Conservation (phyloP, 1,140 invertebrate genomes). For the Cryptotermes secundus region DNA sequence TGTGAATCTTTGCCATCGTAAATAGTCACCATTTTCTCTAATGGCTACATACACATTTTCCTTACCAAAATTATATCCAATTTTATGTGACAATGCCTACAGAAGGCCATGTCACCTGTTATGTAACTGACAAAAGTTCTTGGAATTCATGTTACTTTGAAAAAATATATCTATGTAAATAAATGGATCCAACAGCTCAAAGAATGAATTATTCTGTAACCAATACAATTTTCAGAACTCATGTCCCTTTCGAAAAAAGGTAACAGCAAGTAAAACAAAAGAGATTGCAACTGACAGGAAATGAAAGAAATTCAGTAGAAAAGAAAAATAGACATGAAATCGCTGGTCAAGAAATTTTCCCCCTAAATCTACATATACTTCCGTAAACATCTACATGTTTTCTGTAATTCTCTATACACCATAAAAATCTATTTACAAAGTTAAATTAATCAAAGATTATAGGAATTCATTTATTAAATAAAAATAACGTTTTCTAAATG, state of each 20-base stretch:
- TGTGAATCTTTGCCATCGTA: too few species aligned
- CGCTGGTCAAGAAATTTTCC: background rate
- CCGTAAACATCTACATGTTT: background rate
- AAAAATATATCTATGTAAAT: too few species aligned
- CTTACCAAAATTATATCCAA: too few species aligned
- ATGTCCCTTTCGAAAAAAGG: background rate
- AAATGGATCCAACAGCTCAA: too few species aligned
- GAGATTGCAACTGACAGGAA: background rate
- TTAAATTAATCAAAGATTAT: background rate
- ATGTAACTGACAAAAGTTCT: too few species aligned
- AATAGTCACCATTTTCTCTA: too few species aligned
- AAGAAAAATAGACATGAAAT: background rate
- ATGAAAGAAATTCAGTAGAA: background rate
- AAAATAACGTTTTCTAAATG: slow-evolving; percentile 2
- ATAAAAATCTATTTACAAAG: background rate
- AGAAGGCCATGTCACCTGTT: too few species aligned
- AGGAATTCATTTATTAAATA: background rate
- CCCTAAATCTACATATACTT: slow-evolving; percentile 1
- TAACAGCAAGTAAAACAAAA: background rate
- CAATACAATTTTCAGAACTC: too few species aligned
- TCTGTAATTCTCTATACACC: background rate
- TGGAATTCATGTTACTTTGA: too few species aligned
- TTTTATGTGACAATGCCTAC: too few species aligned
- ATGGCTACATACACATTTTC: too few species aligned
- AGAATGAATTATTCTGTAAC: too few species aligned